Base-by-base conservation (phyloP, 2,113 vertebrate species). In the Clarias magur region DNA sequence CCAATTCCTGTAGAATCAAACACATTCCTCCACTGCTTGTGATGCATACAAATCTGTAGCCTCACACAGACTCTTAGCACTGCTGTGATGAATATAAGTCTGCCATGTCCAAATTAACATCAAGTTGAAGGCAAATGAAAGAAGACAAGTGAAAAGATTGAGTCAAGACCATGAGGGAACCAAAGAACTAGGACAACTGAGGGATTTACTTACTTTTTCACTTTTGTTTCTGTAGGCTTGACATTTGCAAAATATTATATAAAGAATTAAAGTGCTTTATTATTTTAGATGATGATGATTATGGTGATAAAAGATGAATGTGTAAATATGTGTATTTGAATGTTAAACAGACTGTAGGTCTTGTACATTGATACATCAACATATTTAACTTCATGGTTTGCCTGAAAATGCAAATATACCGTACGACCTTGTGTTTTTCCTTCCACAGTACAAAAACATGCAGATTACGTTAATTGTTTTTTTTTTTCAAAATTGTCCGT, bases 1-100 rank as follows among this genome's bases (percentile, higher is more conserved):
- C 65, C 89, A 90, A 86, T 90, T 88, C 84, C 86, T 86, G 88
- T 90, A 89, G 88, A 89, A 89, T 89, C 86, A 87, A 89, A 89
- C 88, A 27, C 76, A 86, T 90, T 87, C 76, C 84, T 83, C 67
- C 53, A 62, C 63, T 15, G 7, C 73, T 27, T 80, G 80, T 11
- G 48, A 79, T 90, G 88, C 89, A 90, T 89, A 63, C 85, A 86
- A 89, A 90, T 89, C 59, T 84, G 72, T 54, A 53, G 17, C 57
- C 70, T 81, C 56, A 83, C 54, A 12, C 82, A 83, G 80, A 85
- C 54, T 62, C 70, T 85, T 79, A 82, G 82, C 87, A 78, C 83
- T 88, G 86, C 86, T 88, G 88, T 48, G 27, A 79, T 81, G 42
- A 90, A 91, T 90, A 84, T 48, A 87, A 82, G 80, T 57, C 86